Evolutionary conservation across 2,888 invertebrate species (phyloP).

Genomic region (Orchestes rusci): DNA sequence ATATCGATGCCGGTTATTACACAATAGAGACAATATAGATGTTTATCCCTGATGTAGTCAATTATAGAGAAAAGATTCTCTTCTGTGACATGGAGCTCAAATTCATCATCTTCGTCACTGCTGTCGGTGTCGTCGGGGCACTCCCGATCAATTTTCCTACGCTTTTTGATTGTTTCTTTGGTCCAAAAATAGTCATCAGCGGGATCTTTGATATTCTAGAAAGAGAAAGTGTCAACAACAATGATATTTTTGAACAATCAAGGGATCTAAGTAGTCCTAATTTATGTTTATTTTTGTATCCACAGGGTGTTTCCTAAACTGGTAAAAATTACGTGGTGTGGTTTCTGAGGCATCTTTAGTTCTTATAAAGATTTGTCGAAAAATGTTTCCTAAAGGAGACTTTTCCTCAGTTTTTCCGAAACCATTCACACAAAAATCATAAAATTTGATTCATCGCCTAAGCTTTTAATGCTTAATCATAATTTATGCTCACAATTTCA

Average conservation of each 20-base stretch:
- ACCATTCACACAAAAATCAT: too few species aligned
- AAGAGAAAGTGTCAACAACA: conserved; percentile 16
- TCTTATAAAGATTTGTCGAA: too few species aligned
- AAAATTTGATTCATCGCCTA: too few species aligned
- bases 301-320: too few species aligned
- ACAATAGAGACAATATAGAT: conserved; percentile 77
- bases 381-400: too few species aligned
- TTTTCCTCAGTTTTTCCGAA: too few species aligned
- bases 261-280: conserved; percentile 1
- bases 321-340: too few species aligned
- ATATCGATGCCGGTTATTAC: conserved; percentile 58
- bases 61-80: conserved; percentile 39
- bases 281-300: too few species aligned
- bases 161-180: conserved; percentile 38
- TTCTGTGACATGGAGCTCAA: conserved; percentile 36
- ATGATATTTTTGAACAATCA: neutral
- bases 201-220: conserved; percentile 46
- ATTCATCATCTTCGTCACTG: conserved; percentile 35
- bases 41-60: conserved; percentile 58
- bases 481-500: too few species aligned
- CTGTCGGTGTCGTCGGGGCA: conserved; percentile 34
- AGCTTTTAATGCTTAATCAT: too few species aligned
- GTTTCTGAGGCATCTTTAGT: too few species aligned
- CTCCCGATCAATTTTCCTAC: conserved; percentile 32
- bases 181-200: conserved; percentile 56